These are phyloP conservation scores for Agriopis leucophaearia DNA, from an alignment of 2,888 invertebrate species.

Conservation along the genomic window DNA sequence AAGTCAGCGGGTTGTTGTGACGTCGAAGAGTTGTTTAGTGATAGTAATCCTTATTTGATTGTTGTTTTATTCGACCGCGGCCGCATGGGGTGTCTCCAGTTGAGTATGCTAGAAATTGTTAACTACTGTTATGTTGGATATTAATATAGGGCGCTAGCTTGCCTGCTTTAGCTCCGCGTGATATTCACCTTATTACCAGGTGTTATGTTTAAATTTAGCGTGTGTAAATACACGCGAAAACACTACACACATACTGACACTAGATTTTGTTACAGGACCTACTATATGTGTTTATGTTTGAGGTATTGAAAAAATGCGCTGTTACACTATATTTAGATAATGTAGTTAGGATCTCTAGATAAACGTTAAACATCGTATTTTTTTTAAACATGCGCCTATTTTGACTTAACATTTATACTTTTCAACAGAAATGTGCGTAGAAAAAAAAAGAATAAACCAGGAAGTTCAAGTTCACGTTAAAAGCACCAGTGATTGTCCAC, in stretches of 20 bases:
- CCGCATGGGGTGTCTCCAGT: neutral
- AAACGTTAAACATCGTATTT: neutral
- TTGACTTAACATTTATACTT: neutral
- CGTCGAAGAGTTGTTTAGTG: conserved; percentile 55
- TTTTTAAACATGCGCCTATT: neutral
- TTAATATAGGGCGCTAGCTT: neutral
- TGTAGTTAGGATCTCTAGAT: too few relatives aligned
- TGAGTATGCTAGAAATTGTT: neutral
- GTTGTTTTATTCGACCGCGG: conserved; percentile 40
- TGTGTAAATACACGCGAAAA: too few relatives aligned
- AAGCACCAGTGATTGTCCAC: conserved; percentile 60
- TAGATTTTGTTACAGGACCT: too few relatives aligned
- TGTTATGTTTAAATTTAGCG: neutral
- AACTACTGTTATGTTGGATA: neutral
- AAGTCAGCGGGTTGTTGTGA: conserved; percentile 49
- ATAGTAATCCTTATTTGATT: conserved; percentile 45
- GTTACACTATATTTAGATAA: too few relatives aligned
- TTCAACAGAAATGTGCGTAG: conserved; percentile 8
- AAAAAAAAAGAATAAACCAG: conserved; percentile 14
- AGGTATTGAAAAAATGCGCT: too few relatives aligned
- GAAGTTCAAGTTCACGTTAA: conserved; percentile 35
- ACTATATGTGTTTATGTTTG: too few relatives aligned
- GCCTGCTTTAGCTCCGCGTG: neutral
- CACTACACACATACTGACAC: too few relatives aligned
- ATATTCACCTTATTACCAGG: neutral